Percentiles rank a stretch among this genome's conserved stretches.
Conservation (phyloP, 2,113 vertebrate species). For the Pseudonaja textilis region DNA sequence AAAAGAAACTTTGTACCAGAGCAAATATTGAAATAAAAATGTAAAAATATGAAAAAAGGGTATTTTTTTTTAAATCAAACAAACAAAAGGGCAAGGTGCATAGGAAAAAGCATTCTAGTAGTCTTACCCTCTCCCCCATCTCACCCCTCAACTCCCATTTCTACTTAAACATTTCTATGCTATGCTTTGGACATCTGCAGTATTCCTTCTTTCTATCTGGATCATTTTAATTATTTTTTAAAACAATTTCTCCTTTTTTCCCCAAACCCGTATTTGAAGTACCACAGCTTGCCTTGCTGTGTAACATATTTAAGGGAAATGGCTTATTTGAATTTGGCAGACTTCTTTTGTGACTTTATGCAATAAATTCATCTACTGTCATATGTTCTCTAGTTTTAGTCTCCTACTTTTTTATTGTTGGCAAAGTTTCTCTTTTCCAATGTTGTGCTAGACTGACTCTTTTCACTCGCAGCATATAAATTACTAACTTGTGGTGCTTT, state of each 20-base stretch:
- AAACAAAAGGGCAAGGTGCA: background rate
- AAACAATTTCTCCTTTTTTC: background rate
- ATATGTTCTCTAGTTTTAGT: background rate
- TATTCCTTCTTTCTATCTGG: background rate
- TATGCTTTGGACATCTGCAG: background rate
- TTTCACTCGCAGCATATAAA: background rate
- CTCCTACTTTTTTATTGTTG: background rate
- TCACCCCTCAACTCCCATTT: background rate
- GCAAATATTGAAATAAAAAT: background rate
- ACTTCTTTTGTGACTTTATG: background rate
- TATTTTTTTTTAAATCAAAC: too few species aligned
- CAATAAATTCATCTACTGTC: background rate
- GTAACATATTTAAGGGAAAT: background rate
- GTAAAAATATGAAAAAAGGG: background rate
- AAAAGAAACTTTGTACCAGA: background rate
- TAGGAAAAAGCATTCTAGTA: background rate
- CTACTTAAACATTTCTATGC: background rate
- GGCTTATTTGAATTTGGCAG: background rate
- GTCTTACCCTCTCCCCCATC: background rate
- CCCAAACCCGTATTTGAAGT: background rate
- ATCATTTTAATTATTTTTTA: background rate
- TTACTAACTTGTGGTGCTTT: background rate
- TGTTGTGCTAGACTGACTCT: background rate
- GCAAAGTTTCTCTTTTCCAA: background rate
- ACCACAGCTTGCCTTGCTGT: background rate